phyloP scores from a whole-genome alignment of 2,113 vertebrate species.

The Psephotus haematonotus region DNA sequence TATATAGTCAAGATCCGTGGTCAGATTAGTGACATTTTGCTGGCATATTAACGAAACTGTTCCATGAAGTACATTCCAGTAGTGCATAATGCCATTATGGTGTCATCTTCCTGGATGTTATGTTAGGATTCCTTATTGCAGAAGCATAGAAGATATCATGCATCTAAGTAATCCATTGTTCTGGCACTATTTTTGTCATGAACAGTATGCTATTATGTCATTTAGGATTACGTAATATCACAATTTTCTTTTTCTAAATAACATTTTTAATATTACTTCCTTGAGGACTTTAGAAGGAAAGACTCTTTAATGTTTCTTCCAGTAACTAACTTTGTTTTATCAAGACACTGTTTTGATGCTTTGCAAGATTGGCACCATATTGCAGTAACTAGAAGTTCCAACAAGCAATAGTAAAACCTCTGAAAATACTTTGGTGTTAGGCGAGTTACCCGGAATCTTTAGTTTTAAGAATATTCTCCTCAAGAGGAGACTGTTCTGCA shows the following conservation, averaged over 20 bases:
- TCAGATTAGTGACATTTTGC: not conserved
- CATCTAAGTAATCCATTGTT: not conserved
- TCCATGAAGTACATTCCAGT: not conserved
- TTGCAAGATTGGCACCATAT: not conserved
- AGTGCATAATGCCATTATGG: not conserved
- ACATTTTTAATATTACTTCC: not conserved
- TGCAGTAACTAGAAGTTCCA: not conserved
- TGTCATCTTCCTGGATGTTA: not conserved
- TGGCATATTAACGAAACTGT: not conserved
- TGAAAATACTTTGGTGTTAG: not conserved
- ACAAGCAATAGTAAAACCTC: not conserved
- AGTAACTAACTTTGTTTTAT: not conserved
- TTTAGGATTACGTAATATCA: not conserved
- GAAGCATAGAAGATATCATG: not conserved
- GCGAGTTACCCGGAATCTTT: not conserved
- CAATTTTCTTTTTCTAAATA: not conserved
- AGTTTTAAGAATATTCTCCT: slow-evolving; percentile 7
- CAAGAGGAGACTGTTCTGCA: slow-evolving; percentile 5
- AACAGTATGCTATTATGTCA: not conserved
- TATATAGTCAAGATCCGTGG: not conserved
- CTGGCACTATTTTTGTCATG: not conserved
- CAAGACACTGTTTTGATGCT: not conserved
- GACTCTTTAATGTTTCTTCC: not conserved
- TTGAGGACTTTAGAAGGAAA: not conserved
- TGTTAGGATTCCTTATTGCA: not conserved